These are phyloP conservation scores for Loris lydekkerianus DNA, from an alignment of 2,797 vertebrate genomes.

Conservation along the genomic window DNA sequence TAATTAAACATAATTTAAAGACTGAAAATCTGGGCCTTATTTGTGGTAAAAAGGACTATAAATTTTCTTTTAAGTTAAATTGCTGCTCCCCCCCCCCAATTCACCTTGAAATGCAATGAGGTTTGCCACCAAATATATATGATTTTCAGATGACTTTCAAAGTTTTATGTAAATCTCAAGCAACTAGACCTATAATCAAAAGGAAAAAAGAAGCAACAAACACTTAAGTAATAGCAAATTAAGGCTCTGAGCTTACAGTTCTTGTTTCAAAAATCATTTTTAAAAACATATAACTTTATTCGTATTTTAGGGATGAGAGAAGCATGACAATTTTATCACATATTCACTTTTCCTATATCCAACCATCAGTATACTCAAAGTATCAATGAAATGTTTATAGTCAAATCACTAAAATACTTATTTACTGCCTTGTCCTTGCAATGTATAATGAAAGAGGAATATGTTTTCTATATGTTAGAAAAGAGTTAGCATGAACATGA, in stretches of 20 bases:
- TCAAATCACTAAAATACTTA: background rate
- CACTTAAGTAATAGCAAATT: conserved; percentile 48
- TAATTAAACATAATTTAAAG: conserved; percentile 81
- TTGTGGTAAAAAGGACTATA: conserved; percentile 69
- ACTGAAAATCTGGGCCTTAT: conserved; percentile 46
- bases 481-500: background rate
- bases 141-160: conserved; percentile 63
- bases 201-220: background rate
- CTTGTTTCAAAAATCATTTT: conserved; percentile 71
- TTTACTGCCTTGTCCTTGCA: background rate
- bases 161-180: conserved; percentile 67
- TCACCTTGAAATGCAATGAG: background rate
- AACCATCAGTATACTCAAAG: background rate
- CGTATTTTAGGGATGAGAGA: conserved; percentile 27
- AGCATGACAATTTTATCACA: conserved; percentile 39
- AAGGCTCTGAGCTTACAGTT: conserved; percentile 47
- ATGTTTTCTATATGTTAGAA: background rate
- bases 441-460: background rate
- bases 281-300: conserved; percentile 28
- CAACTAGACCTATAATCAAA: conserved; percentile 48
- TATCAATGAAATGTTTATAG: background rate
- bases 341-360: background rate
- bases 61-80: conserved; percentile 78
- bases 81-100: conserved; percentile 62
- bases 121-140: conserved; percentile 40